phyloP scores from a whole-genome alignment of 2,797 vertebrate genomes.

The Characodon lateralis region DNA sequence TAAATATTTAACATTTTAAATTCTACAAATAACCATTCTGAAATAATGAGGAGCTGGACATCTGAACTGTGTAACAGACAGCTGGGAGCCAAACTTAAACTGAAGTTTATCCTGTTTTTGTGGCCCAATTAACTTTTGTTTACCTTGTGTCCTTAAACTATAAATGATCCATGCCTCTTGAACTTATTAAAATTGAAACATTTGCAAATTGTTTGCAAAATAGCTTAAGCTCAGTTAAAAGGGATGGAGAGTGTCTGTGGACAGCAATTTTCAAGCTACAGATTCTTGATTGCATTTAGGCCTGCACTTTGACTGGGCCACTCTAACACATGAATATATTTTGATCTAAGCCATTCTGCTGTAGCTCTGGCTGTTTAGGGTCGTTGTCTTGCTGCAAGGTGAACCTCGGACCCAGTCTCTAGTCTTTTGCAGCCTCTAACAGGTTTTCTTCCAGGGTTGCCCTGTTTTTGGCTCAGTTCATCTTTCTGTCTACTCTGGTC shows the following conservation, averaged over 20 bases:
- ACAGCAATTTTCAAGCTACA: background rate
- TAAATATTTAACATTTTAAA: background rate
- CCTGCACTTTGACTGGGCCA: background rate
- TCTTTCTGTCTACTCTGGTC: too few relatives aligned
- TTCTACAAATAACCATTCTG: too few relatives aligned
- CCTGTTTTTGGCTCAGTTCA: too few relatives aligned
- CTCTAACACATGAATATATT: background rate
- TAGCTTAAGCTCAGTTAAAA: too few relatives aligned
- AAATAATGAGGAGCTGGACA: too few relatives aligned
- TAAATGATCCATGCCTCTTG: background rate
- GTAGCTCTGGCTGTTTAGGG: background rate
- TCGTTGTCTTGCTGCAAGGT: background rate
- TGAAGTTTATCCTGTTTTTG: background rate
- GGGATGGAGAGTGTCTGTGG: background rate
- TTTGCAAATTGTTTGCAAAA: background rate
- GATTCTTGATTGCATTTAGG: background rate
- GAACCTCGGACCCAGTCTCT: too few relatives aligned
- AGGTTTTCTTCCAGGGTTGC: too few relatives aligned
- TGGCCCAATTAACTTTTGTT: background rate
- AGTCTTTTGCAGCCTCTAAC: too few relatives aligned
- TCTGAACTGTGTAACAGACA: background rate
- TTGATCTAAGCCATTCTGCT: background rate
- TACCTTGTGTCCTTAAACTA: background rate
- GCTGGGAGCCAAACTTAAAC: background rate
- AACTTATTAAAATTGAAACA: background rate